Percentiles rank a stretch among this genome's conserved stretches.
phyloP scores from a whole-genome alignment of 2,113 vertebrate genomes.

The Microcebus ravelobensis region DNA sequence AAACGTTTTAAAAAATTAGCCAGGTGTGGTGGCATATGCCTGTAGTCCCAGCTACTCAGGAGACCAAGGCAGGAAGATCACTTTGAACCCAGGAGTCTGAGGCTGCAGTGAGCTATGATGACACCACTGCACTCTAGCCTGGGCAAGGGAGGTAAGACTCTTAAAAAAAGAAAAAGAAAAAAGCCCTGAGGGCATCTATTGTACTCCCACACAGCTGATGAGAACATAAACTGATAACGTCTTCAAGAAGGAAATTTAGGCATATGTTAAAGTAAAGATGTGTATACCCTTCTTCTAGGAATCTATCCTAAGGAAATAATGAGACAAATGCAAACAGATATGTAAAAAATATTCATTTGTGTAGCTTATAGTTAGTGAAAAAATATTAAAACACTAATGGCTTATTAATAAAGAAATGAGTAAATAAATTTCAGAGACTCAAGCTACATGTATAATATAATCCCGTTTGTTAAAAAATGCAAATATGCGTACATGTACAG shows the following conservation, averaged over 20 bases:
- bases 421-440: slow-evolving; percentile 16
- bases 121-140: too few relatives aligned
- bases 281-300: background rate
- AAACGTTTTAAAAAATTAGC: too few relatives aligned
- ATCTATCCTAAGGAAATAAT: background rate
- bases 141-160: too few relatives aligned
- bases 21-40: too few relatives aligned
- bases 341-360: background rate
- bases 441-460: background rate
- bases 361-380: background rate
- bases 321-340: background rate
- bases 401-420: slow-evolving; percentile 1
- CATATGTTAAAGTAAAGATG: background rate
- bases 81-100: too few relatives aligned
- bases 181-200: background rate
- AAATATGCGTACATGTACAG: background rate
- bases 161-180: too few relatives aligned
- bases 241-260: background rate
- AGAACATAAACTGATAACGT: background rate
- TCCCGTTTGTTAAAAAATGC: background rate
- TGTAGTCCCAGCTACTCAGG: too few relatives aligned
- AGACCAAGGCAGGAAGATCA: too few relatives aligned
- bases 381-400: background rate
- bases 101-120: too few relatives aligned
- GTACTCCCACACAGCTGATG: background rate